These are phyloP conservation scores for Halcyon badia DNA, from an alignment of 2,797 vertebrate genomes.

Conservation along the genomic window DNA sequence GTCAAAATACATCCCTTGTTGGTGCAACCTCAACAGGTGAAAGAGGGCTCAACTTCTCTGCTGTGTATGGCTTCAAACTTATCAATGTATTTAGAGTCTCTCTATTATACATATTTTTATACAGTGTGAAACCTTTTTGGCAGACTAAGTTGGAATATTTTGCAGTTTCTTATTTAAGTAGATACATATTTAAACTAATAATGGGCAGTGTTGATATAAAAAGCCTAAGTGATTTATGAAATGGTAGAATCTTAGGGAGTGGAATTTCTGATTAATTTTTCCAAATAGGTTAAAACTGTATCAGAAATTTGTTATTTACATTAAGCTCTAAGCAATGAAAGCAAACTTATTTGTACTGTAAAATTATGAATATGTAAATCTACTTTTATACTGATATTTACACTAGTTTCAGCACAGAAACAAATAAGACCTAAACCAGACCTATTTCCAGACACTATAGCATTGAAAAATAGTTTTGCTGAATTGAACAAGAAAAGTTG, in stretches of 20 bases:
- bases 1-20: neutral
- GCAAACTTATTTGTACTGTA: neutral
- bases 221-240: neutral
- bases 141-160: neutral
- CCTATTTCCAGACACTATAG: constrained; percentile 75
- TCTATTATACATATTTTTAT: neutral
- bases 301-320: neutral
- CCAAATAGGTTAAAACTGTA: neutral
- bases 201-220: neutral
- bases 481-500: constrained; percentile 85
- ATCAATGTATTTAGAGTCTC: neutral
- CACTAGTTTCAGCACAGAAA: constrained; percentile 69
- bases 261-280: neutral
- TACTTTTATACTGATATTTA: constrained; percentile 73
- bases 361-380: constrained; percentile 62
- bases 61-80: neutral
- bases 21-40: neutral
- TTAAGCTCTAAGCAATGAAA: constrained; percentile 30
- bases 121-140: neutral
- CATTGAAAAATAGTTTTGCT: constrained; percentile 81
- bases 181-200: neutral
- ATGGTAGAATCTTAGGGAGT: neutral
- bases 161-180: neutral
- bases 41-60: neutral
- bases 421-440: constrained; percentile 66